Evolutionary conservation across 2,113 vertebrate genomes (phyloP).

Genomic region (Noctilio leporinus): DNA sequence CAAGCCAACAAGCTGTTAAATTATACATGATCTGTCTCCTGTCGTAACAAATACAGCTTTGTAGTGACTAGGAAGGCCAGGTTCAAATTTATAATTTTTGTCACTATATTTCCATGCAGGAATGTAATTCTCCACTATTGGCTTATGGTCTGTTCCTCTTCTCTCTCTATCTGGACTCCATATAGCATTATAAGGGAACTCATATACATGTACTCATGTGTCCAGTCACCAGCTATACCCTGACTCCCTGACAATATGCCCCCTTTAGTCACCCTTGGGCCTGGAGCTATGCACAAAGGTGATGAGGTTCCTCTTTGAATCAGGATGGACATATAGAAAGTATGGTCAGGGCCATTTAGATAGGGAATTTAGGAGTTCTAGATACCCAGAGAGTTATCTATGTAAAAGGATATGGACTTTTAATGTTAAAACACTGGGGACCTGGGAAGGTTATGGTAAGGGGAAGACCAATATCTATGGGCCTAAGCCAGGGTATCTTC

Average conservation of each 20-base stretch:
- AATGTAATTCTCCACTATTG: neutral
- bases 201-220: fast-evolving
- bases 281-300: neutral
- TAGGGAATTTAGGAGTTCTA: neutral
- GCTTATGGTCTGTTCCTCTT: neutral
- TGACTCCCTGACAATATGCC: neutral
- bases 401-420: neutral
- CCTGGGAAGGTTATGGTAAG: neutral
- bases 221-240: neutral
- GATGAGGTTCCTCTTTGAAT: neutral
- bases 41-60: neutral
- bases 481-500: fast-evolving
- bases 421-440: neutral
- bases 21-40: neutral
- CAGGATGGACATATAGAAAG: neutral
- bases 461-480: neutral
- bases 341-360: neutral
- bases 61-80: neutral
- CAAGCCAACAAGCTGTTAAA: neutral
- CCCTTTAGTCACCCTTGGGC: neutral
- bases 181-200: neutral
- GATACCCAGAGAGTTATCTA: neutral
- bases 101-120: neutral
- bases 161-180: neutral
- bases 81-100: neutral